Conservation (phyloP, 2,113 vertebrate species). For the Ictalurus punctatus region DNA sequence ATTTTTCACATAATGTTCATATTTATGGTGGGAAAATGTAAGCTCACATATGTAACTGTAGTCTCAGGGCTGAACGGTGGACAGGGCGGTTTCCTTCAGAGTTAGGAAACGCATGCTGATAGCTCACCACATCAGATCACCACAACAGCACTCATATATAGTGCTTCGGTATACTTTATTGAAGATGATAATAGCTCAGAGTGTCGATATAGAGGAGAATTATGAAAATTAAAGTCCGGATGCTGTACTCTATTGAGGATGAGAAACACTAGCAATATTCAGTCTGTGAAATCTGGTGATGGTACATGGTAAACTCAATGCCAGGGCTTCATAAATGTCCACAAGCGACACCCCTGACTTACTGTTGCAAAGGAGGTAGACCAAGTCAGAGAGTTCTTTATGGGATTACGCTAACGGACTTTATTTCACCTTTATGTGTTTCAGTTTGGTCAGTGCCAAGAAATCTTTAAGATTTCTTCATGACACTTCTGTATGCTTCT, state of each 20-base stretch:
- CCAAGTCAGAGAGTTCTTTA: not conserved
- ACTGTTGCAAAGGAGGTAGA: not conserved
- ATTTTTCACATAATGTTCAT: not conserved
- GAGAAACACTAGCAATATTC: not conserved
- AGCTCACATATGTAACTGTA: not conserved
- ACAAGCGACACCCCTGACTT: not conserved
- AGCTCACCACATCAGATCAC: not conserved
- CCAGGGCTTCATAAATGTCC: not conserved
- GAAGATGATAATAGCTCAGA: not conserved
- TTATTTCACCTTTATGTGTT: not conserved
- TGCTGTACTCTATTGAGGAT: not conserved
- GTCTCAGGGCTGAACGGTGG: not conserved
- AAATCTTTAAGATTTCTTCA: not conserved
- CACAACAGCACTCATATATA: not conserved
- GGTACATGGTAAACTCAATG: not conserved
- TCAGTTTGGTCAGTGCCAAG: not conserved
- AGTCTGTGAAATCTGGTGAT: not conserved
- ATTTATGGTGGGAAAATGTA: not conserved
- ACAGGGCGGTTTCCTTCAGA: not conserved
- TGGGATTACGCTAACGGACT: not conserved
- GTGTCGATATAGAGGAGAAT: not conserved
- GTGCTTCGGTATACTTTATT: not conserved
- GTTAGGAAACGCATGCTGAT: not conserved
- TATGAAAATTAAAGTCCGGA: not conserved
- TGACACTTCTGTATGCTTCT: not conserved